These are phyloP conservation scores for Plemyria rubiginata DNA, from an alignment of 2,888 invertebrate genomes.

Conservation along the genomic window DNA sequence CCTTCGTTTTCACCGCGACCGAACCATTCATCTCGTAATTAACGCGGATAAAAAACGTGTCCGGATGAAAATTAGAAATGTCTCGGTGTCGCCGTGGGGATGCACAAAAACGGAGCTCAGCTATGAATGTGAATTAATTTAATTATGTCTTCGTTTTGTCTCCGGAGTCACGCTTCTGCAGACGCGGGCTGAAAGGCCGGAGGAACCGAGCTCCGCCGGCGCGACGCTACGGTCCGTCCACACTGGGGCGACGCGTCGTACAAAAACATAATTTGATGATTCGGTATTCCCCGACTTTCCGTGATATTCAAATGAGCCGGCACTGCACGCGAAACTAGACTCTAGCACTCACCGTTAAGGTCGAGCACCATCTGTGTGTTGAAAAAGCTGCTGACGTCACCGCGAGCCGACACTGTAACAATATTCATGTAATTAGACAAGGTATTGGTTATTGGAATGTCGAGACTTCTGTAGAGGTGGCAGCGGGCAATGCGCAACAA, in stretches of 20 bases:
- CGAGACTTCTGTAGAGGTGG: constrained; percentile 5
- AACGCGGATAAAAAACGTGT: constrained; percentile 74
- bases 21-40: constrained; percentile 78
- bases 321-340: constrained; percentile 31
- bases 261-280: constrained; percentile 61
- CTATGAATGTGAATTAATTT: constrained; percentile 74
- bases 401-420: constrained; percentile 80
- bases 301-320: constrained; percentile 52
- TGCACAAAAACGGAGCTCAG: constrained; percentile 61
- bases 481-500: constrained; percentile 1
- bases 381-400: constrained; percentile 80
- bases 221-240: constrained; percentile 2
- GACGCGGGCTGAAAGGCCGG: constrained; percentile 10
- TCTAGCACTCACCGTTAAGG: constrained; percentile 74
- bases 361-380: constrained; percentile 82
- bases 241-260: constrained; percentile 31
- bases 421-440: constrained; percentile 54
- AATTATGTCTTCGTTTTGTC: constrained; percentile 73
- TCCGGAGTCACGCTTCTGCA: constrained; percentile 50
- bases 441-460: constrained; percentile 38
- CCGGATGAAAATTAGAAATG: constrained; percentile 78
- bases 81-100: constrained; percentile 65
- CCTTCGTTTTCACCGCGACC: constrained; percentile 50
- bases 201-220: constrained; percentile 27
- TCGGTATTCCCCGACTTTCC: constrained; percentile 46